Conservation (phyloP, 2,888 invertebrate genomes). For the Xestia ashworthii region DNA sequence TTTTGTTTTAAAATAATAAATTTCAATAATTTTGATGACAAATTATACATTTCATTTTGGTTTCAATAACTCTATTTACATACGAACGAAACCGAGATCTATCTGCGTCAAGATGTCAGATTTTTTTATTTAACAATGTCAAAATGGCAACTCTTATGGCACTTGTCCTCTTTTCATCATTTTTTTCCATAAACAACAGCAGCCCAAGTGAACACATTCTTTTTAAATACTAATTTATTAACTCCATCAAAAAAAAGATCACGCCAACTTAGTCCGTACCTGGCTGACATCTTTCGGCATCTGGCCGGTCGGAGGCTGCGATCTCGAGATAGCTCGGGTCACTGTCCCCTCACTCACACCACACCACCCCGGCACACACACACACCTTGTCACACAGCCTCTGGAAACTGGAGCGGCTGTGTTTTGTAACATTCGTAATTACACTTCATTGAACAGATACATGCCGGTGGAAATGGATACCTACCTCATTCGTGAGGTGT, state of each 20-base stretch:
- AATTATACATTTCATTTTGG: background rate
- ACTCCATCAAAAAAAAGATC: conserved; percentile 10
- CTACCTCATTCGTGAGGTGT: conserved; percentile 65
- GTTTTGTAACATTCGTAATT: conserved; percentile 80
- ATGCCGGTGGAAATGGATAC: conserved; percentile 68
- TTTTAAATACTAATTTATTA: background rate
- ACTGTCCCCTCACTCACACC: conserved; percentile 84
- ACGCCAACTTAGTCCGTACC: conserved; percentile 74
- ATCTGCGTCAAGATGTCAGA: background rate
- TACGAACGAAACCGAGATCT: background rate
- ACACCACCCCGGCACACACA: conserved; percentile 61
- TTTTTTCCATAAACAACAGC: background rate
- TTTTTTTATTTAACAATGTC: background rate
- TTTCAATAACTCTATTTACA: background rate
- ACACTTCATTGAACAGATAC: conserved; percentile 75
- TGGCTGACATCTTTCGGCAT: conserved; percentile 89
- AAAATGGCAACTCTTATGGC: background rate
- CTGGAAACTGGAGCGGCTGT: conserved; percentile 75
- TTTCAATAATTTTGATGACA: background rate
- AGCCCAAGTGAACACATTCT: background rate
- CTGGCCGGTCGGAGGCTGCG: conserved; percentile 90
- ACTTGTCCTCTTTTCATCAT: background rate
- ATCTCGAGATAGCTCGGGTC: conserved; percentile 88
- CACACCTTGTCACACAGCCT: conserved; percentile 61
- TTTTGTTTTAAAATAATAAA: conserved; percentile 24